phyloP scores from a whole-genome alignment of 2,888 invertebrate species.

The Allygus modestus region DNA sequence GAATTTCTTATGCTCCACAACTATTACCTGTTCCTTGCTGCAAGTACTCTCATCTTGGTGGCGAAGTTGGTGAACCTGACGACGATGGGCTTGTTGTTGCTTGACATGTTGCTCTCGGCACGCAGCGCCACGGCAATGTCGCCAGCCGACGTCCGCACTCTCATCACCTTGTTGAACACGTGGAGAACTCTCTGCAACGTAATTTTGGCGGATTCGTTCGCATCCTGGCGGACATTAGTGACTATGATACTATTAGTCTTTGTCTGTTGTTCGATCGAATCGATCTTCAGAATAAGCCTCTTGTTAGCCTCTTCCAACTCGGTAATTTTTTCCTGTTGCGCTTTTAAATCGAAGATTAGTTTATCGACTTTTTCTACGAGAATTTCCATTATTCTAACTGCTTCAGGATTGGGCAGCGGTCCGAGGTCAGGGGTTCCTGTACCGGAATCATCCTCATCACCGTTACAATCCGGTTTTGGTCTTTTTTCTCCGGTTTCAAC shows the following conservation, averaged over 20 bases:
- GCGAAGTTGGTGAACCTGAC: slow-evolving; percentile 43
- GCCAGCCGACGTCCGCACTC: not conserved
- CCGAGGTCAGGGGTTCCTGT: not conserved
- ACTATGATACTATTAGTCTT: slow-evolving; percentile 33
- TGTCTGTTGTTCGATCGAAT: slow-evolving; percentile 26
- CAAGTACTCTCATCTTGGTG: slow-evolving; percentile 38
- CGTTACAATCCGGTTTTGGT: not conserved
- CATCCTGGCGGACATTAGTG: not conserved
- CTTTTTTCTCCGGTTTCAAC: not conserved
- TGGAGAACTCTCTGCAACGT: slow-evolving; percentile 34
- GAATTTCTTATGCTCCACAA: too few relatives aligned
- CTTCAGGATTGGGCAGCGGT: not conserved
- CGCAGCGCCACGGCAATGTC: slow-evolving; percentile 36
- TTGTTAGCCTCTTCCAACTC: slow-evolving; percentile 9
- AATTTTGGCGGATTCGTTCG: not conserved
- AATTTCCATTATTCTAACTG: too few relatives aligned
- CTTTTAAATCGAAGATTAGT: not conserved
- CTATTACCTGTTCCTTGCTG: not conserved
- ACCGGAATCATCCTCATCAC: not conserved
- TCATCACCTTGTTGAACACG: slow-evolving; percentile 35
- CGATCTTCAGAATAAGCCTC: not conserved
- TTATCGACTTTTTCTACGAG: slow-evolving; percentile 28
- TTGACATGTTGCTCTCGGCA: not conserved
- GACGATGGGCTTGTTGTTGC: not conserved
- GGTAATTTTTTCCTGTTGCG: slow-evolving; percentile 12